Conservation (phyloP, 2,113 vertebrate genomes). For the Diphyllodes magnificus region DNA sequence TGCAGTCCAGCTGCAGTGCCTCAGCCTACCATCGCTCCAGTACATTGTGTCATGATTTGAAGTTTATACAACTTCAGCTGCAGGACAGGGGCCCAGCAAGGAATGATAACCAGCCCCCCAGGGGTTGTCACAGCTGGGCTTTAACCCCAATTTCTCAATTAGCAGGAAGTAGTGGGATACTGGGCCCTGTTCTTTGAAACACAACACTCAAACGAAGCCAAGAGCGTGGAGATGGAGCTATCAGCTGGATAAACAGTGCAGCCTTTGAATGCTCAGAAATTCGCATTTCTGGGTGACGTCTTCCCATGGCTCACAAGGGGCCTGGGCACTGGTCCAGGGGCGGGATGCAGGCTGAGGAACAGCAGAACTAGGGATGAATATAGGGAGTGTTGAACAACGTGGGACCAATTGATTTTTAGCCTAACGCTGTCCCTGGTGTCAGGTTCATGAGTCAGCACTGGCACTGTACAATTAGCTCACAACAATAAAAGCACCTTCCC, state of each 20-base stretch:
- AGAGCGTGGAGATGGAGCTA: not conserved
- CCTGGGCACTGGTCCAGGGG: not conserved
- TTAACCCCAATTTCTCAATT: not conserved
- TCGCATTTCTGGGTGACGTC: slow-evolving; percentile 44
- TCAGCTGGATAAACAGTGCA: slow-evolving; percentile 33
- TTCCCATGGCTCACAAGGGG: slow-evolving; percentile 22
- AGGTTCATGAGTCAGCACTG: slow-evolving; percentile 53
- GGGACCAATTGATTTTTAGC: not conserved
- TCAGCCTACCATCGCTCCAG: not conserved
- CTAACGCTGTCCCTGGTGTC: not conserved
- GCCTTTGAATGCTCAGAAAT: slow-evolving; percentile 49
- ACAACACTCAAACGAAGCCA: not conserved
- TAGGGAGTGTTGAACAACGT: not conserved
- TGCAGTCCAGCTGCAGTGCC: not conserved
- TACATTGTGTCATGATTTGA: not conserved
- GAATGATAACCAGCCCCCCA: not conserved
- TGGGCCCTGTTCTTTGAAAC: not conserved
- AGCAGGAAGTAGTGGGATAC: not conserved
- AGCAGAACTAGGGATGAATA: not conserved
- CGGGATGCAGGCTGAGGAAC: not conserved
- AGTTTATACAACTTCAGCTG: slow-evolving; percentile 47
- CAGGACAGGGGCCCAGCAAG: not conserved
- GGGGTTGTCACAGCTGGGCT: not conserved
- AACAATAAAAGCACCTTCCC: slow-evolving; percentile 5
- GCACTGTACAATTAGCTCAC: not conserved